Percentiles rank a stretch among this genome's conserved stretches.
These are phyloP conservation scores for Antheraea assamensis DNA, from an alignment of 2,888 invertebrate species.

Conservation along the genomic window DNA sequence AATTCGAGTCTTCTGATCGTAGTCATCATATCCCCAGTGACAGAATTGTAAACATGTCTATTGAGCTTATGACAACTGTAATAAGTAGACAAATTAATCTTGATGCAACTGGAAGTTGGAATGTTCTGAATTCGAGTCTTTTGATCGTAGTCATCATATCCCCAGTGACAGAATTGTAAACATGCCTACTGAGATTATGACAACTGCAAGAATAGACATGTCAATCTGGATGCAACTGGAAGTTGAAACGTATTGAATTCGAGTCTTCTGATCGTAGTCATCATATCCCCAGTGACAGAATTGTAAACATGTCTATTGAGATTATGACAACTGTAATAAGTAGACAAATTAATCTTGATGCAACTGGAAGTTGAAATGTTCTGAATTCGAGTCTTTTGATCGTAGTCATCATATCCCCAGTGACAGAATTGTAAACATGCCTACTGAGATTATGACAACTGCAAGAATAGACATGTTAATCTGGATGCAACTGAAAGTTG, in stretches of 20 bases:
- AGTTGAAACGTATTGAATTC: background rate
- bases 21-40: conserved; percentile 23
- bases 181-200: conserved; percentile 30
- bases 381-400: background rate
- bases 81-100: conserved; percentile 20
- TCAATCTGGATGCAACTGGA: no score
- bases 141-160: conserved; percentile 19
- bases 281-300: conserved; percentile 32
- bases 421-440: conserved; percentile 16
- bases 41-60: conserved; percentile 20
- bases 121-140: conserved; percentile 19
- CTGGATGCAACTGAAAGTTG: conserved; percentile 3
- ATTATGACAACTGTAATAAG: conserved; percentile 21
- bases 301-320: conserved; percentile 27
- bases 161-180: conserved; percentile 32
- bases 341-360: background rate
- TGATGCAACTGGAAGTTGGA: no score
- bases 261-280: conserved; percentile 16
- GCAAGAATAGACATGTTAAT: conserved; percentile 26
- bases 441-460: conserved; percentile 10
- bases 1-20: background rate
- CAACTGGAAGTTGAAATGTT: no score
- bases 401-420: background rate
- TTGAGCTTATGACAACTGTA: conserved; percentile 11
- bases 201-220: conserved; percentile 21